Evolutionary conservation across 1,140 invertebrate genomes (phyloP), one percentile per base, ranked within the genome.

Genomic region (Atopsyche davidsoni): DNA sequence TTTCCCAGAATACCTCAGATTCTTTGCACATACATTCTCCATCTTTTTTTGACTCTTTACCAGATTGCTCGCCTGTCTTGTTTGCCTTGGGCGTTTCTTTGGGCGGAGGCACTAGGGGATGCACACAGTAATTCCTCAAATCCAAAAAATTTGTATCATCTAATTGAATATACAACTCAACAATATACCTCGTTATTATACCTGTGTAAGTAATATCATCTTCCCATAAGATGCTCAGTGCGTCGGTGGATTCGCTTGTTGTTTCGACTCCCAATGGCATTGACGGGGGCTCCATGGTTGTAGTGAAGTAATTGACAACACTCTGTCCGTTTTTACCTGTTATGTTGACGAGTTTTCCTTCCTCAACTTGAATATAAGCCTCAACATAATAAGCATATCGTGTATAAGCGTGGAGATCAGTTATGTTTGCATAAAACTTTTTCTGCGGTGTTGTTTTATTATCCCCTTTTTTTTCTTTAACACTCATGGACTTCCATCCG

Each of bases 301-400:
- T 87, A 32, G 57, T 68, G 59, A 86, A 84, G 59, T 76, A 81
- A 16, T 73, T 65, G 2, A 85, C 73, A 2, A 69, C 58, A 51
- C 79, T 82, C 36, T 70, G 64, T 2, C 63, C 63, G 0, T 67
- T 62, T 67, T 72, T 43, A 71, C 10, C 43, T 48, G 35, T 57
- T 53, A 13, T 2, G 16, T 25, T 31, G n/a, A 9, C 43, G 3
- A 32, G 18, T 17, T 45, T 31, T 6, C 21, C 28, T 58, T 48
- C 32, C 57, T 59, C 34, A 35, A 55, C 0, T 56, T 51, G 17
- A 52, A 60, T 38, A 64, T 53, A 75, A 0, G 80, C 81, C 57
- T 82, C 77, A 4, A 87, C 77, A 62, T 83, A 87, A 11, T 76
- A 73, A n/a, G 77, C 80, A 63, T 87, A 87, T 46, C 66, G 71